phyloP scores from a whole-genome alignment of 2,888 invertebrate genomes.

The Saturnia pavonia region DNA sequence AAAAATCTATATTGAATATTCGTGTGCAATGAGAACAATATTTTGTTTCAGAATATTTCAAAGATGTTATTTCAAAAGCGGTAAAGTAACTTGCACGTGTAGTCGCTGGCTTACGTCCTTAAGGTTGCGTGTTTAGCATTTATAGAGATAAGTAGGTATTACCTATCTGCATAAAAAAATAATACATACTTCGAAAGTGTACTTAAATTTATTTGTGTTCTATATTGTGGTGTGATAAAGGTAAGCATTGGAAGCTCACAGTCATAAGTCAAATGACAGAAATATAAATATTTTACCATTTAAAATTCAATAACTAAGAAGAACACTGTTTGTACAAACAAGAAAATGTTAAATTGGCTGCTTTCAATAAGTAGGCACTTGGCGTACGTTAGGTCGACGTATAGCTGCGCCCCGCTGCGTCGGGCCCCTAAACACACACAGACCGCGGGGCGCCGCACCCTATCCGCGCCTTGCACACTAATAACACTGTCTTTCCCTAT shows the following conservation, averaged over 20 bases:
- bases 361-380: conserved; percentile 72
- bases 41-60: no score
- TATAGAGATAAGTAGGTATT: no score
- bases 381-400: conserved; percentile 34
- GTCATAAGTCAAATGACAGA: background rate
- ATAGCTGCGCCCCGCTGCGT: conserved; percentile 57
- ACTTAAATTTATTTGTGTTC: no score
- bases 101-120: no score
- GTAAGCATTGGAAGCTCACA: background rate
- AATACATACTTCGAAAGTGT: no score
- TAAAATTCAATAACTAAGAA: conserved; percentile 63
- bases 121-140: no score
- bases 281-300: conserved; percentile 16
- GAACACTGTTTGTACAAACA: conserved; percentile 69
- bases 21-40: no score
- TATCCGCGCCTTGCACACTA: conserved; percentile 63
- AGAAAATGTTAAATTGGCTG: conserved; percentile 73
- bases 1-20: no score
- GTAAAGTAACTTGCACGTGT: no score
- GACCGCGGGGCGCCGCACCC: conserved; percentile 79
- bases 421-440: conserved; percentile 74
- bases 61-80: no score
- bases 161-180: no score
- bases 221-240: background rate
- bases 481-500: conserved; percentile 77